Evolutionary conservation across 2,113 vertebrate genomes (phyloP), one percentile per base, ranked within the genome.

Genomic region (Pandion haliaetus): DNA sequence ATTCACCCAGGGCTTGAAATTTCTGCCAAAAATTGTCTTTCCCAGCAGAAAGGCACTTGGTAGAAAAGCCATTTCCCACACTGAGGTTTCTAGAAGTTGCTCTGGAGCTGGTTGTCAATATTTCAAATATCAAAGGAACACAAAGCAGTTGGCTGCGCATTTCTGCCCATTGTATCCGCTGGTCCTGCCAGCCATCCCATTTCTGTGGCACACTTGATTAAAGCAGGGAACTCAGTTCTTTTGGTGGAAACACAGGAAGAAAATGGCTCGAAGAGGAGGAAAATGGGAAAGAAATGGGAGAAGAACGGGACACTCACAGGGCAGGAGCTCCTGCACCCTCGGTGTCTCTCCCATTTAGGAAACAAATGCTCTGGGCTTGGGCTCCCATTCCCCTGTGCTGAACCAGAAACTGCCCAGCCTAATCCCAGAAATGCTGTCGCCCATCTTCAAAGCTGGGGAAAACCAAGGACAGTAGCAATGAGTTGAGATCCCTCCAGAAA

Each of bases 141-240:
- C 40, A 26, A 29, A 65, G 24, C n/a, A 0, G 2, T 5, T 23
- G 29, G 42, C 24, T 31, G 26, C 0, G 0, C 0, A 0, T n/a
- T 57, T 49, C 59, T 52, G 26, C 38, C 45, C 14, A 0, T 36
- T 10, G 20, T 1, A 6, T 9, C 21, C 0, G 0, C 42, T 1
- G 5, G 12, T 14, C 61, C 23, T 17, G 28, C 69, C 28, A 9
- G 24, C 12, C 42, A 5, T 2, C 45, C 59, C 40, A 1, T 50
- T 19, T 10, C 49, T 10, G 24, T 7, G 52, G 52, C n/a, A 18
- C 0, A 4, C 17, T 12, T 12, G 59, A 8, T 34, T 12, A 9
- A 28, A 74, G 45, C 9, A 26, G 44, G 50, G n/a, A 88, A 28
- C 29, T 63, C 47, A 8, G 4, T 10, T 7, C 4, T 24, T 42